These are phyloP conservation scores for Platycheirus rosarum DNA, from an alignment of 2,888 invertebrate species.

Conservation along the genomic window DNA sequence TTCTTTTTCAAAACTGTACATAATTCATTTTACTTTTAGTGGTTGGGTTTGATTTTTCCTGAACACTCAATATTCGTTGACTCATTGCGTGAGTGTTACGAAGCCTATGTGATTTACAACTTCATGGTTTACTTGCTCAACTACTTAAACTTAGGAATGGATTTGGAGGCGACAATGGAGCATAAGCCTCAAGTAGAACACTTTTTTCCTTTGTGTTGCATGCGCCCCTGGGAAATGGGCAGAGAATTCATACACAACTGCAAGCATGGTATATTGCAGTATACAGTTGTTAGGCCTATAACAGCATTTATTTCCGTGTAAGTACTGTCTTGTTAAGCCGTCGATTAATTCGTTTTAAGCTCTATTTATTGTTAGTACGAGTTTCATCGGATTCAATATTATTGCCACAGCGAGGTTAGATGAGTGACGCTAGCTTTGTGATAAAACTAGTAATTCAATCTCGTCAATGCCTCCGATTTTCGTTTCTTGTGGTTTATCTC, in stretches of 20 bases:
- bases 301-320: conserved; percentile 95
- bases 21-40: conserved; percentile 76
- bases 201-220: conserved; percentile 95
- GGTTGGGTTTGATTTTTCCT: conserved; percentile 91
- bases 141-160: conserved; percentile 93
- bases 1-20: too few species aligned
- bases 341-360: background rate
- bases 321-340: conserved; percentile 80
- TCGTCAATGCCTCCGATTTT: too few species aligned
- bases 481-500: too few species aligned
- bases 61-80: conserved; percentile 95
- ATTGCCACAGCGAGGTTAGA: too few species aligned
- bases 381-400: background rate
- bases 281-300: conserved; percentile 94
- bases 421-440: background rate
- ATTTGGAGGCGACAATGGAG: conserved; percentile 91
- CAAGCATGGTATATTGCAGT: conserved; percentile 98
- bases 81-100: conserved; percentile 96
- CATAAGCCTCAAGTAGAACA: conserved; percentile 92
- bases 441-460: too few species aligned
- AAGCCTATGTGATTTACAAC: conserved; percentile 98
- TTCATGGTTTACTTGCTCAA: conserved; percentile 97
- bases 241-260: conserved; percentile 96
- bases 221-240: conserved; percentile 97
- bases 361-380: background rate